Conservation (phyloP, 2,888 invertebrate genomes). For the Drosophila mercatorum region DNA sequence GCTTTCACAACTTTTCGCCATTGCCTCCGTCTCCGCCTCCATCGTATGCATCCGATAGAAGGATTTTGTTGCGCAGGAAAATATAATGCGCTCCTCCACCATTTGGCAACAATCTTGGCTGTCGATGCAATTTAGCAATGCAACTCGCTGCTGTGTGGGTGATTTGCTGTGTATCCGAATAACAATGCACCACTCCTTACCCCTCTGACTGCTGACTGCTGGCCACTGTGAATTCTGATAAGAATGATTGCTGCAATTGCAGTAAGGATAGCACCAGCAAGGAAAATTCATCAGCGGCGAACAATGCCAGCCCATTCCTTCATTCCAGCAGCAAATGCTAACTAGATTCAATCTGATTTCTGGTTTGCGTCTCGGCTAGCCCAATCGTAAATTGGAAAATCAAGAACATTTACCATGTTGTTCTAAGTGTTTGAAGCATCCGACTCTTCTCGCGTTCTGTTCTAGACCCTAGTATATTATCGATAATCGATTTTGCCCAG, state of each 20-base stretch:
- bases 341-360: slow-evolving; percentile 35
- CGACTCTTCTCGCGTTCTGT: not conserved
- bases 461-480: not conserved
- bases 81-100: slow-evolving; percentile 68
- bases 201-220: slow-evolving; percentile 9
- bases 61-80: slow-evolving; percentile 47
- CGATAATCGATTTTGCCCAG: slow-evolving; percentile 2
- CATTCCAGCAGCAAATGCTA: slow-evolving; percentile 22
- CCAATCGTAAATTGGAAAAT: not conserved
- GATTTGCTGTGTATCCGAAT: slow-evolving; percentile 33
- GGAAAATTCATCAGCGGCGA: slow-evolving; percentile 23
- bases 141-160: slow-evolving; percentile 44
- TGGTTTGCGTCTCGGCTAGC: slow-evolving; percentile 57
- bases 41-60: slow-evolving; percentile 2
- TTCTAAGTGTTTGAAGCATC: not conserved
- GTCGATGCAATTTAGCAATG: slow-evolving; percentile 44
- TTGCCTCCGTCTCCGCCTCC: not conserved
- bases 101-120: slow-evolving; percentile 72
- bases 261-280: slow-evolving; percentile 19
- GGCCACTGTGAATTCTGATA: slow-evolving; percentile 68
- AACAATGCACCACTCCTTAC: slow-evolving; percentile 31
- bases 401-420: not conserved
- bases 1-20: slow-evolving; percentile 56
- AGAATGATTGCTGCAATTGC: slow-evolving; percentile 71
- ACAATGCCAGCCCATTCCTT: slow-evolving; percentile 17